phyloP scores from a whole-genome alignment of 2,113 vertebrate species.

The Mirza zaza region DNA sequence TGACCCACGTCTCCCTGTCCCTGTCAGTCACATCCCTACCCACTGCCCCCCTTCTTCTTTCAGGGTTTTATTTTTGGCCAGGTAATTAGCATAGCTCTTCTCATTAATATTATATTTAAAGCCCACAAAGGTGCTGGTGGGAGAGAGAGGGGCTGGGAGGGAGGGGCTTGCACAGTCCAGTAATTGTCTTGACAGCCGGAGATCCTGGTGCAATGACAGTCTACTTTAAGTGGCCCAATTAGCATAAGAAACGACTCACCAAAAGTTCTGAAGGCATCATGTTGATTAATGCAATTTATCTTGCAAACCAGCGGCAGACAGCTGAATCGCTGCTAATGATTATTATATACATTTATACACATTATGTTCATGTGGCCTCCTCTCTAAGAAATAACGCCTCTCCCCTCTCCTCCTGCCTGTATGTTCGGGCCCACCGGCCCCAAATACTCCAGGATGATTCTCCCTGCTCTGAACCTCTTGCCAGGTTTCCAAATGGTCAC shows the following conservation, averaged over 20 bases:
- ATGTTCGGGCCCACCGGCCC: not conserved
- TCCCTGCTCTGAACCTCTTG: not conserved
- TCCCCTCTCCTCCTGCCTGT: not conserved
- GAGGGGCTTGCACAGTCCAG: constrained; percentile 76
- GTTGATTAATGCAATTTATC: constrained; percentile 91
- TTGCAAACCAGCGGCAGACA: constrained; percentile 85
- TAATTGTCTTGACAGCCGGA: constrained; percentile 86
- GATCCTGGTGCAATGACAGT: constrained; percentile 83
- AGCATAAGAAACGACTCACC: constrained; percentile 89
- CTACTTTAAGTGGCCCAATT: constrained; percentile 89
- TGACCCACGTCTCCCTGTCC: constrained; percentile 23
- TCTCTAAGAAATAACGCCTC: not conserved
- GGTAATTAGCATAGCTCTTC: constrained; percentile 82
- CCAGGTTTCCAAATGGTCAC: not conserved
- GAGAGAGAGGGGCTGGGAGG: constrained; percentile 40
- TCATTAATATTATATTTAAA: constrained; percentile 84
- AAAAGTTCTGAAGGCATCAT: constrained; percentile 90
- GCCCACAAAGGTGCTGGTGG: constrained; percentile 73
- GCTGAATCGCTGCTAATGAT: constrained; percentile 85
- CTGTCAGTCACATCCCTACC: constrained; percentile 42
- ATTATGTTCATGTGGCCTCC: constrained; percentile 74
- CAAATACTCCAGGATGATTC: not conserved
- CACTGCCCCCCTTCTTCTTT: constrained; percentile 57
- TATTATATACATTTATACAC: constrained; percentile 84
- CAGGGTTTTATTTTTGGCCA: constrained; percentile 80